Base-by-base conservation (phyloP, 2,113 vertebrate genomes). In the Pyrgilauda ruficollis region DNA sequence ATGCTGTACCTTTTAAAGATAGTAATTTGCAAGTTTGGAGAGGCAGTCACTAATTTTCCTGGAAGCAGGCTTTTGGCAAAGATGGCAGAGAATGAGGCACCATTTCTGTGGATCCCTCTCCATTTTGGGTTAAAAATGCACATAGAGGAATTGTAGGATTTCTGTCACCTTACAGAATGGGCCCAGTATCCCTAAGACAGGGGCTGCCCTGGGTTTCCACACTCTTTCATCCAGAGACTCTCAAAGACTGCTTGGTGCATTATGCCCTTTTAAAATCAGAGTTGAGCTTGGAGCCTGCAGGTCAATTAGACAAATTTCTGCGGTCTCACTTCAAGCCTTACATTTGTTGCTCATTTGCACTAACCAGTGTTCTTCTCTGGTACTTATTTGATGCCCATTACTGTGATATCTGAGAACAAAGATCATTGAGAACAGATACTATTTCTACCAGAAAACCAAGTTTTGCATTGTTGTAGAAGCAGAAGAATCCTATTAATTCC, bases 281-380 rank as follows among this genome's bases (percentile, higher is more conserved):
- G 52, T 7, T 2, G 31, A 49, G 63, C 30, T 62, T 63, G 79
- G 63, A 92, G 47, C 66, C 75, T 63, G 26, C 61, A 52, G 72
- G 47, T 81, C 93, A 64, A 23, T 93, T 84, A 64, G 41, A 84
- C 31, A 58, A 62, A 52, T 83, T 64, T 87, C 64, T 89, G 84
- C 26, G 80, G 43, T 66, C 86, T 86, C 82, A 47, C 43, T 47
- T 87, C 67, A 37, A 69, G 30, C 27, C 68, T 88, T 70, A 94
- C 92, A 96, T 97, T 97, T 96, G 96, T 88, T 96, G 92, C 52
- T 96, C 37, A 92, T 96, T 97, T 97, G 73, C 62, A 84, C 44
- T 90, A 93, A 82, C 28, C 52, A 79, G 37, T 58, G 17, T 31
- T 90, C 46, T 70, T 84, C 56, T 95, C 90, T 96, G 94, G 87